Conservation (phyloP, 2,888 invertebrate genomes). For the Tachina grossa region DNA sequence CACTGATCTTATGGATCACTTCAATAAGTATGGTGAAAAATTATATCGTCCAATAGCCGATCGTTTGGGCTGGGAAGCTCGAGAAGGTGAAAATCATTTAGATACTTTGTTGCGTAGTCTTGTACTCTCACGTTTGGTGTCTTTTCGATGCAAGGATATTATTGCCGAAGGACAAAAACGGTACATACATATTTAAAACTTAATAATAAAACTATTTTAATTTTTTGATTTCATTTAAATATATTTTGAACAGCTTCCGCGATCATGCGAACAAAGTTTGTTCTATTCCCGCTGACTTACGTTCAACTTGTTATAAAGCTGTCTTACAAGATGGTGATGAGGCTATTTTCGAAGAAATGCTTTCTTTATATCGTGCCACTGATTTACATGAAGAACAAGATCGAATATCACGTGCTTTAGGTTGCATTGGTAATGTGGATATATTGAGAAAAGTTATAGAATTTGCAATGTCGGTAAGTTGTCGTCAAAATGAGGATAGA, state of each 20-base stretch:
- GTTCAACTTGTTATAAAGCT: slow-evolving; percentile 93
- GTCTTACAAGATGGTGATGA: slow-evolving; percentile 89
- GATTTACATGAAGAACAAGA: slow-evolving; percentile 97
- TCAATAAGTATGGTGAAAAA: slow-evolving; percentile 89
- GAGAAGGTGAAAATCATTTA: slow-evolving; percentile 92
- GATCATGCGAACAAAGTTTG: slow-evolving; percentile 86
- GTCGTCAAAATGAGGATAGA: background rate
- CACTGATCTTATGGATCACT: slow-evolving; percentile 88
- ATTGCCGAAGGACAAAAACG: slow-evolving; percentile 88
- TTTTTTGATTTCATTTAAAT: slow-evolving; percentile 1
- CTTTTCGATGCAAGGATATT: slow-evolving; percentile 90
- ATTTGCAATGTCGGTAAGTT: slow-evolving; percentile 91
- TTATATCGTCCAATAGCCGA: slow-evolving; percentile 89
- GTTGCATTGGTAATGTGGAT: slow-evolving; percentile 88
- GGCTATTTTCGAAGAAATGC: slow-evolving; percentile 89
- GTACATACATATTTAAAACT: slow-evolving; percentile 70
- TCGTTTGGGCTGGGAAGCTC: slow-evolving; percentile 93
- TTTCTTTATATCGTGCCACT: slow-evolving; percentile 90
- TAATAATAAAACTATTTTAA: background rate
- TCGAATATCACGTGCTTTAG: slow-evolving; percentile 92
- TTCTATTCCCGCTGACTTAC: slow-evolving; percentile 91
- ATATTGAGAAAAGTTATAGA: slow-evolving; percentile 89
- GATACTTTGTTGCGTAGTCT: slow-evolving; percentile 93
- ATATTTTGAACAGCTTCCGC: slow-evolving; percentile 83
- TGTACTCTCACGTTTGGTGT: slow-evolving; percentile 91